A percentile compares a stretch with the other conserved stretches of the same genome.
Conservation (phyloP, 2,888 invertebrate species). For the Drosophila vallismaia region DNA sequence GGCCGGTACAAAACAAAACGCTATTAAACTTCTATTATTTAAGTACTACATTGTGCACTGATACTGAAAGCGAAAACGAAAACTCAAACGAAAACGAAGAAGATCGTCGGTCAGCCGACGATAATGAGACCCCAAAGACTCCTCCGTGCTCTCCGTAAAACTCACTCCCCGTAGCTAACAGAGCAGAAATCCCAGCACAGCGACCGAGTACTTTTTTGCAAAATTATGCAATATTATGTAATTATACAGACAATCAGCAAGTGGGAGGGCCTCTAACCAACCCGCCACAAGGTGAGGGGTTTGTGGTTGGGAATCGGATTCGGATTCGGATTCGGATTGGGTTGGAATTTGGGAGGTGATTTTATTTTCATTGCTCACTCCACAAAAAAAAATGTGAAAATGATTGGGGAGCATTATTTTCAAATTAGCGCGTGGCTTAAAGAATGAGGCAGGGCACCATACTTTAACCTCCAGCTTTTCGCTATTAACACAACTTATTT, state of each 20-base stretch:
- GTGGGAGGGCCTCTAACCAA: conserved; percentile 28
- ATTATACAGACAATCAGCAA: conserved; percentile 74
- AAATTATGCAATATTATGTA: conserved; percentile 79
- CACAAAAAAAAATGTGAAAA: conserved; percentile 68
- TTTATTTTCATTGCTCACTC: conserved; percentile 42
- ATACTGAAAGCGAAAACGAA: conserved; percentile 62
- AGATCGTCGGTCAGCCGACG: conserved; percentile 61
- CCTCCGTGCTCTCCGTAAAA: conserved; percentile 15
- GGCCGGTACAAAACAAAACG: conserved; percentile 68
- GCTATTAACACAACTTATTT: background rate
- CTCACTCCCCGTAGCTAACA: conserved; percentile 68
- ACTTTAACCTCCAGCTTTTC: no score
- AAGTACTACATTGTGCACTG: conserved; percentile 81
- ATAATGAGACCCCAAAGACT: conserved; percentile 69
- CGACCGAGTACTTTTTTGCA: conserved; percentile 72
- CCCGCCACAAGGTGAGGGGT: conserved; percentile 12
- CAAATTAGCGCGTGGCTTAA: conserved; percentile 78
- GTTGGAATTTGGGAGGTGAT: background rate
- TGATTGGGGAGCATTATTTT: conserved; percentile 80
- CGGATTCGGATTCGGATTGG: background rate
- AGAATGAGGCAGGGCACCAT: conserved; percentile 10
- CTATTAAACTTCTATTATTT: conserved; percentile 81
- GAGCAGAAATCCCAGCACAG: conserved; percentile 80
- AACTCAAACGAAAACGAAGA: conserved; percentile 50
- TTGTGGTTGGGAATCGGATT: conserved; percentile 1